A percentile compares a stretch with the other conserved stretches of the same genome.
Conservation (phyloP, 2,888 invertebrate genomes). For the Cephus pygmeus region DNA sequence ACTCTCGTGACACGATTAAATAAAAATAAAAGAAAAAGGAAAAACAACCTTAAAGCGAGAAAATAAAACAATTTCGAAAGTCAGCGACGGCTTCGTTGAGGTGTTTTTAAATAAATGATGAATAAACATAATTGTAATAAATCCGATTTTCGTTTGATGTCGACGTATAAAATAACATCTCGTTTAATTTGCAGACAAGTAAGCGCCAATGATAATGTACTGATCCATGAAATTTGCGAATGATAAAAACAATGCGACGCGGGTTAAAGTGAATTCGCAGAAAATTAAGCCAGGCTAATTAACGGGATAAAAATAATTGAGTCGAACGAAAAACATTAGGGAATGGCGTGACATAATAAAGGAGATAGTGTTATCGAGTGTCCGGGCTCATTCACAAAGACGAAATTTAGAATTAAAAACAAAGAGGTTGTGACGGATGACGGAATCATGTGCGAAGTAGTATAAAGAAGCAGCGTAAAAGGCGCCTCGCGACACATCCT, state of each 20-base stretch:
- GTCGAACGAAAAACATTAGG: not conserved
- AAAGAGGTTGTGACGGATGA: not conserved
- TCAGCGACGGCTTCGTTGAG: not conserved
- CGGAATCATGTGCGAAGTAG: not conserved
- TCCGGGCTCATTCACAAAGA: not conserved
- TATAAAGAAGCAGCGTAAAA: not conserved
- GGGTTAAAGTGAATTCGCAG: not conserved
- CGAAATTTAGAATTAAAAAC: not conserved
- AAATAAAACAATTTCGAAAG: not conserved
- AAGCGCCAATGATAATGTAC: not conserved
- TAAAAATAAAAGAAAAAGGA: too few species aligned
- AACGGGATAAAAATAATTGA: not conserved
- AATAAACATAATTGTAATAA: not conserved
- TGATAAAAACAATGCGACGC: not conserved
- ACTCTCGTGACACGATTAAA: not conserved
- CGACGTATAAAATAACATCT: not conserved
- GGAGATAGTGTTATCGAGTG: not conserved
- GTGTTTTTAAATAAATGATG: not conserved
- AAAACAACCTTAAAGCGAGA: too few species aligned
- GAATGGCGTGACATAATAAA: not conserved
- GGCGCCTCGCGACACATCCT: not conserved
- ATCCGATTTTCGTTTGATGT: not conserved
- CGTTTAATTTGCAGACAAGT: not conserved
- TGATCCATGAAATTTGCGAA: not conserved
- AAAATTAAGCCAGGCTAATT: not conserved